phyloP scores from a whole-genome alignment of 2,113 vertebrate genomes.

The Nymphicus hollandicus region DNA sequence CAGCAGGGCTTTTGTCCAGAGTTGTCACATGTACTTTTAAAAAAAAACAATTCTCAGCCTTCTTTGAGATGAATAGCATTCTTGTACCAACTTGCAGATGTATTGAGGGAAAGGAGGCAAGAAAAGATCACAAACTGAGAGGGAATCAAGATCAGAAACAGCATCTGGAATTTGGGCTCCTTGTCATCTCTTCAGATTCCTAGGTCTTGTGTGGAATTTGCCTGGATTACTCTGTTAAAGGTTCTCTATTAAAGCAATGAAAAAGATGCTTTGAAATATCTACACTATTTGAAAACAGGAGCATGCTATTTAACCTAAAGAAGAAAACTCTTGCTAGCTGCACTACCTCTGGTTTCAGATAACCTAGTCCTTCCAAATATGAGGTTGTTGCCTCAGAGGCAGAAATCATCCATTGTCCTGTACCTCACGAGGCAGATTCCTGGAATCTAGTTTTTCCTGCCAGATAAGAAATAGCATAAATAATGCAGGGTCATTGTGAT shows the following conservation, averaged over 20 bases:
- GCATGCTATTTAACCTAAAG: not conserved
- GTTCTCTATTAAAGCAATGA: not conserved
- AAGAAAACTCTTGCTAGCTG: not conserved
- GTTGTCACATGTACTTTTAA: not conserved
- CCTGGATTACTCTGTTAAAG: not conserved
- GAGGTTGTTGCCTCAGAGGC: not conserved
- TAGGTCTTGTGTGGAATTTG: not conserved
- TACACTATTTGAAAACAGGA: not conserved
- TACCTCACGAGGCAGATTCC: slow-evolving; percentile 8
- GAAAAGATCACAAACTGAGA: not conserved
- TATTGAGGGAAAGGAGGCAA: not conserved
- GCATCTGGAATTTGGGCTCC: not conserved
- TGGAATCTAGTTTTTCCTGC: not conserved
- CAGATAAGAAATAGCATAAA: slow-evolving; percentile 51
- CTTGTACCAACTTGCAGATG: not conserved
- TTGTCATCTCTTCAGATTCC: not conserved
- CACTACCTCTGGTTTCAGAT: not conserved
- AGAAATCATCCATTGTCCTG: slow-evolving; percentile 7
- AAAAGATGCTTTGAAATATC: not conserved
- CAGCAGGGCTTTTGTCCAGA: not conserved
- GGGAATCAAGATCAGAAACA: not conserved
- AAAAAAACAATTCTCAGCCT: not conserved
- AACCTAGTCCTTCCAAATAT: not conserved
- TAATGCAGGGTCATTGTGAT: not conserved
- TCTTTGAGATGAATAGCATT: not conserved